Percentiles rank a stretch among this genome's conserved stretches.
These are phyloP conservation scores for Megastigmus dorsalis DNA, from an alignment of 2,888 invertebrate species.

Conservation along the genomic window DNA sequence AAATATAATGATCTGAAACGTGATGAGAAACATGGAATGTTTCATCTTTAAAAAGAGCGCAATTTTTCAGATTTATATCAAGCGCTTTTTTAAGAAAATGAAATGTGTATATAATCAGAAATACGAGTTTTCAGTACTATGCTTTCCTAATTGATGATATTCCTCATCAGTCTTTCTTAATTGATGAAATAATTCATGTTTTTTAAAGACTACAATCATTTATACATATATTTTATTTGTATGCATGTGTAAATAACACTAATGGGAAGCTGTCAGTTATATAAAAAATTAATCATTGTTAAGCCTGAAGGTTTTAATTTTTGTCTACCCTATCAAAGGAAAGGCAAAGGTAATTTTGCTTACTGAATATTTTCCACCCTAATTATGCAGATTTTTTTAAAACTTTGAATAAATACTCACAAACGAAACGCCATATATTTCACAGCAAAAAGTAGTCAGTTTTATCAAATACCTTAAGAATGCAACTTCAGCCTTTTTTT, in stretches of 20 bases:
- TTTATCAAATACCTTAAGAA: conserved; percentile 43
- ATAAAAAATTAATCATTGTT: conserved; percentile 32
- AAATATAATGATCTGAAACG: conserved; percentile 38
- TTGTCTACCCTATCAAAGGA: conserved; percentile 15
- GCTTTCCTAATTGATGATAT: conserved; percentile 13
- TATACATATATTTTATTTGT: conserved; percentile 50
- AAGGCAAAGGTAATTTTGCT: conserved; percentile 28
- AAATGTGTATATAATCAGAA: conserved; percentile 36
- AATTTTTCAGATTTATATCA: conserved; percentile 13
- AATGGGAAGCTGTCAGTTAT: conserved; percentile 50
- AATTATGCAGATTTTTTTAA: conserved; percentile 38
- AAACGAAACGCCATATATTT: conserved; percentile 46
- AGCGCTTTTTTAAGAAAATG: conserved; percentile 17
- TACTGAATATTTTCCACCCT: conserved; percentile 19
- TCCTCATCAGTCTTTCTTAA: conserved; percentile 1
- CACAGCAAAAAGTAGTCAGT: conserved; percentile 34
- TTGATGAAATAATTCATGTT: conserved; percentile 32
- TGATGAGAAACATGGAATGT: conserved; percentile 10
- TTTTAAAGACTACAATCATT: conserved; percentile 37
- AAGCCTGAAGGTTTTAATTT: conserved; percentile 33
- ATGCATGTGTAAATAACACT: conserved; percentile 50
- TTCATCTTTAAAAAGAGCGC: conserved; percentile 23
- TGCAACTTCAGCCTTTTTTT: conserved; percentile 51
- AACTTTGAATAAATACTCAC: conserved; percentile 48
- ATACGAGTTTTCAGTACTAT: conserved; percentile 5